A percentile compares a stretch with the other conserved stretches of the same genome.
Conservation (phyloP, 2,113 vertebrate genomes). For the Rhagologus leucostigma region DNA sequence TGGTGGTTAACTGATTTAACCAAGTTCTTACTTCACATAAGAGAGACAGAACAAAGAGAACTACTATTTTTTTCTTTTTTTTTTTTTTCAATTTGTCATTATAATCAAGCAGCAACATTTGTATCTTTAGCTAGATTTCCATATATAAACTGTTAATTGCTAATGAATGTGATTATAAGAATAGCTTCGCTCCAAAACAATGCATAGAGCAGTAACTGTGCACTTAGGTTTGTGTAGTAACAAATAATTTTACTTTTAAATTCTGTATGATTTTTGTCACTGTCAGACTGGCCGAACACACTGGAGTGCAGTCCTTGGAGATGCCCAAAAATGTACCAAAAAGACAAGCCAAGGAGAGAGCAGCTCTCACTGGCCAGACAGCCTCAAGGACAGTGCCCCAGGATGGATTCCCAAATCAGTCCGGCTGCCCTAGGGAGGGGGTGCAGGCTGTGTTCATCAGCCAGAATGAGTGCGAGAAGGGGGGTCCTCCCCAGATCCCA, state of each 20-base stretch:
- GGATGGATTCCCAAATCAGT: neutral
- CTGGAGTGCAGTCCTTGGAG: neutral
- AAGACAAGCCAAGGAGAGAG: neutral
- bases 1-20: constrained; percentile 48
- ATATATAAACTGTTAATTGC: neutral
- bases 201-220: neutral
- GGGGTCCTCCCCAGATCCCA: neutral
- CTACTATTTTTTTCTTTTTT: neutral
- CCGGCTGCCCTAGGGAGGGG: neutral
- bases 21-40: constrained; percentile 1
- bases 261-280: neutral
- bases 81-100: neutral
- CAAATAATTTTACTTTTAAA: neutral
- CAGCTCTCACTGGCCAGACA: neutral
- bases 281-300: neutral
- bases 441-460: accelerated
- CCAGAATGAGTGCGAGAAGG: neutral
- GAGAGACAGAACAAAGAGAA: constrained; percentile 35
- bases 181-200: neutral
- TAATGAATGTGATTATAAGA: neutral
- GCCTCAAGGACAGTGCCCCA: neutral
- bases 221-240: neutral
- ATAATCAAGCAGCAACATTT: neutral
- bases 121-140: neutral
- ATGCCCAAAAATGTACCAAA: neutral